Conservation (phyloP, 2,113 vertebrate genomes). For the Saiga tatarica region DNA sequence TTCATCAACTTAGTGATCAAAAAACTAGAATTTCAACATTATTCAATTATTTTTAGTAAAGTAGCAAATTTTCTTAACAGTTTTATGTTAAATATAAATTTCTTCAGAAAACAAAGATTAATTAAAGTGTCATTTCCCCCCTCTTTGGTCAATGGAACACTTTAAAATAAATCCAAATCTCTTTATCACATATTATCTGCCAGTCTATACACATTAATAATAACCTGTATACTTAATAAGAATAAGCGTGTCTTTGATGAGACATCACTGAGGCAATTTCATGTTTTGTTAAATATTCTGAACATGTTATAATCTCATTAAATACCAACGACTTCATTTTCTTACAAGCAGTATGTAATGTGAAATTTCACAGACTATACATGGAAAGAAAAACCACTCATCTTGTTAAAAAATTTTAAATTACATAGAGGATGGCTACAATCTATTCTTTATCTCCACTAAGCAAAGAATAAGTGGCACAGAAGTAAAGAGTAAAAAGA, state of each 20-base stretch:
- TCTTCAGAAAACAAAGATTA: neutral
- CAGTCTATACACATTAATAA: neutral
- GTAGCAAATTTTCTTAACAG: neutral
- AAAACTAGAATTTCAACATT: neutral
- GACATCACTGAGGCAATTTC: neutral
- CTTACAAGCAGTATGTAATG: neutral
- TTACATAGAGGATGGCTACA: neutral
- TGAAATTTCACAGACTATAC: neutral
- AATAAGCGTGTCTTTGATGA: neutral
- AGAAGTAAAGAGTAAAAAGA: neutral
- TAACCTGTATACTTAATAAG: neutral
- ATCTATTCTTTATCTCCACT: neutral
- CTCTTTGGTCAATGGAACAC: neutral
- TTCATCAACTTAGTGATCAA: neutral
- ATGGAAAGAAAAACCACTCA: neutral
- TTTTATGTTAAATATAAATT: neutral
- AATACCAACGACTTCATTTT: neutral
- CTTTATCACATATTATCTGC: neutral
- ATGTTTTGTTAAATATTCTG: neutral
- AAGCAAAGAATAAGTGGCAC: neutral
- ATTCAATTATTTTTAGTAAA: neutral
- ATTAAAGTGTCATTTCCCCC: neutral
- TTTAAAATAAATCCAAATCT: conserved; percentile 31
- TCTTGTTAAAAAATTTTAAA: neutral
- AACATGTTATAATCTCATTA: neutral